Evolutionary conservation across 2,888 invertebrate species (phyloP).

Genomic region (Mythimna vitellina): DNA sequence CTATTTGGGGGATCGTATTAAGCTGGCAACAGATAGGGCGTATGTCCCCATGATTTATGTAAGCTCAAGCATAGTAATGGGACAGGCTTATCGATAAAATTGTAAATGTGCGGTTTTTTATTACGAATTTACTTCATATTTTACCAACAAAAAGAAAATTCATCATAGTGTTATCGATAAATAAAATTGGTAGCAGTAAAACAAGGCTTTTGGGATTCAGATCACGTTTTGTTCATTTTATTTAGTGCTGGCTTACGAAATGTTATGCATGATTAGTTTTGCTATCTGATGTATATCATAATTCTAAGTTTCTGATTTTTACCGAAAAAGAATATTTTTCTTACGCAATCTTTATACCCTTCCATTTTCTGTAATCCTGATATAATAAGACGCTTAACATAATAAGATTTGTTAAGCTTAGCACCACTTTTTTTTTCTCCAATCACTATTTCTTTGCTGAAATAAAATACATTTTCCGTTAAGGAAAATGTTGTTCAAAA

Average conservation of each 20-base stretch:
- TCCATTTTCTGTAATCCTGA: neutral
- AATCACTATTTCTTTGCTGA: neutral
- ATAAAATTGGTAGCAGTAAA: conserved; percentile 27
- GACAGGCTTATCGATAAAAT: conserved; percentile 60
- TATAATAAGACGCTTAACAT: conserved; percentile 1
- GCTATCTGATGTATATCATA: conserved; percentile 23
- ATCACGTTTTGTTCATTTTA: conserved; percentile 42
- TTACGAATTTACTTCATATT: conserved; percentile 42
- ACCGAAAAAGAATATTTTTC: neutral
- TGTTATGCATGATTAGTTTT: conserved; percentile 33
- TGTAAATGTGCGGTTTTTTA: conserved; percentile 38
- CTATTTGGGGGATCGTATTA: conserved; percentile 86
- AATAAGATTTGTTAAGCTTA: neutral
- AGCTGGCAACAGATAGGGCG: conserved; percentile 89
- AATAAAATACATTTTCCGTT: neutral
- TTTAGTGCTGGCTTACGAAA: conserved; percentile 24
- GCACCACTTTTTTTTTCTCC: neutral
- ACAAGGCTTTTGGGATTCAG: conserved; percentile 18
- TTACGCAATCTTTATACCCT: neutral
- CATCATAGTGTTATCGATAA: conserved; percentile 41
- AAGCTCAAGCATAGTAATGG: conserved; percentile 78
- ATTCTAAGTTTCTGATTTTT: conserved; percentile 14
- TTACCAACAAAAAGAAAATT: conserved; percentile 31
- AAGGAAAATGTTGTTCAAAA: conserved; percentile 16
- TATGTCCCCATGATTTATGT: conserved; percentile 89